A percentile compares a stretch with the other conserved stretches of the same genome.
Evolutionary conservation across 2,113 vertebrate genomes (phyloP).

Genomic region (Ancistrus triradiatus): DNA sequence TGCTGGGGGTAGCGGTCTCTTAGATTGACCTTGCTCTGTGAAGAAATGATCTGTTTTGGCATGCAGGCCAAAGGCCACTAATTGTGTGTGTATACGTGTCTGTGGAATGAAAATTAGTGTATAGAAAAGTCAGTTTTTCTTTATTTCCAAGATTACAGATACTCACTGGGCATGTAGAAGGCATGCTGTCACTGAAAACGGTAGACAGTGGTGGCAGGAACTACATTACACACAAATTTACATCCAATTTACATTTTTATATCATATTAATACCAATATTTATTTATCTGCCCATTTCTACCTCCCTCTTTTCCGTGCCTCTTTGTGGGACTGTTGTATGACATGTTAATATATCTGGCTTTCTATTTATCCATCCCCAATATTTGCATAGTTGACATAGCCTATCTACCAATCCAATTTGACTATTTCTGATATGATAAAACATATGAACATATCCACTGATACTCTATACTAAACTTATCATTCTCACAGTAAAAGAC

Average conservation of each 20-base stretch:
- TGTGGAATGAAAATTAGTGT: slow-evolving; percentile 12
- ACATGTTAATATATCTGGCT: slow-evolving; percentile 34
- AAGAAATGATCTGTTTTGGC: background rate
- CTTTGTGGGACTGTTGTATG: slow-evolving; percentile 29
- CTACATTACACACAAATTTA: slow-evolving; percentile 39
- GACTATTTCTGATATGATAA: too few relatives aligned
- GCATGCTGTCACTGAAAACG: background rate
- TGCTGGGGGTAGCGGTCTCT: background rate
- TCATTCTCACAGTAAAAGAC: too few relatives aligned
- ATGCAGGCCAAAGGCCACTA: slow-evolving; percentile 8
- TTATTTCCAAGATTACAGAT: slow-evolving; percentile 4
- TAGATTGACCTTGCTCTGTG: slow-evolving; percentile 2
- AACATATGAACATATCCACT: too few relatives aligned
- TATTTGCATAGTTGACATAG: too few relatives aligned
- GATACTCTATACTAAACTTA: too few relatives aligned
- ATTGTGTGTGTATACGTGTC: slow-evolving; percentile 33
- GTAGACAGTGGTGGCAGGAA: background rate
- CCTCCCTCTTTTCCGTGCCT: background rate
- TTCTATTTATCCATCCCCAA: background rate
- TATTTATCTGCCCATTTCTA: background rate
- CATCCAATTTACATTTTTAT: slow-evolving; percentile 40
- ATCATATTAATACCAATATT: slow-evolving; percentile 11
- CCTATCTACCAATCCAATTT: too few relatives aligned
- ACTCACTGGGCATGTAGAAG: slow-evolving; percentile 11
- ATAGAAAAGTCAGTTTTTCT: slow-evolving; percentile 35